These are phyloP conservation scores for Erinaceus europaeus DNA, from an alignment of 2,113 vertebrate species.

Conservation along the genomic window DNA sequence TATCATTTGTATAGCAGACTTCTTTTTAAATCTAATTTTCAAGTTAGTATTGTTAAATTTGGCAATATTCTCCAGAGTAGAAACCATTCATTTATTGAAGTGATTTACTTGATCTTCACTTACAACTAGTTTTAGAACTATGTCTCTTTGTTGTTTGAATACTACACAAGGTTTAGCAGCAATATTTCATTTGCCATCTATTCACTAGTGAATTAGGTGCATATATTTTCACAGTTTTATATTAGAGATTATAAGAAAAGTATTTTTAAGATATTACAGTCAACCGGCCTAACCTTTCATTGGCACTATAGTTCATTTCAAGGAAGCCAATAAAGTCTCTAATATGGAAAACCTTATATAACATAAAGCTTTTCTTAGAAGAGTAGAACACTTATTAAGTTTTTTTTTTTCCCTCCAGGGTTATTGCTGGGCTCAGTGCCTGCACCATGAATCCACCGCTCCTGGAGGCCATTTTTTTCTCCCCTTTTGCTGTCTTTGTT, in stretches of 20 bases:
- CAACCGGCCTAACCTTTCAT: background rate
- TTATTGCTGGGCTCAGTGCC: too few species aligned
- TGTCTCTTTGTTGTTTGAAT: background rate
- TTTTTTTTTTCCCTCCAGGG: too few species aligned
- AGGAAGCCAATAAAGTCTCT: background rate
- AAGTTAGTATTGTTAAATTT: background rate
- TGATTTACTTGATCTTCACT: slow-evolving; percentile 3
- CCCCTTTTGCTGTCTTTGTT: too few species aligned
- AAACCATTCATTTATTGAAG: background rate
- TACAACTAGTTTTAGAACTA: background rate
- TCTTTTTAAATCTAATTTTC: slow-evolving; percentile 8
- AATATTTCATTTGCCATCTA: background rate
- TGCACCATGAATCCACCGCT: too few species aligned
- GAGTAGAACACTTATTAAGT: background rate
- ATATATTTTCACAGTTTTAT: slow-evolving; percentile 17
- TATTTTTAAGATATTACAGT: background rate
- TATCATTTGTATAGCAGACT: too few species aligned
- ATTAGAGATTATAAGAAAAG: background rate
- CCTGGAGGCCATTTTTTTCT: too few species aligned
- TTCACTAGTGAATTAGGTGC: background rate
- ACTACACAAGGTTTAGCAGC: background rate
- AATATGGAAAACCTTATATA: background rate
- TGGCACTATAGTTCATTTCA: background rate
- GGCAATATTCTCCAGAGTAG: background rate
- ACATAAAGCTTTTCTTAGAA: background rate